phyloP scores from a whole-genome alignment of 2,113 vertebrate genomes.

The Myiopsitta monachus region DNA sequence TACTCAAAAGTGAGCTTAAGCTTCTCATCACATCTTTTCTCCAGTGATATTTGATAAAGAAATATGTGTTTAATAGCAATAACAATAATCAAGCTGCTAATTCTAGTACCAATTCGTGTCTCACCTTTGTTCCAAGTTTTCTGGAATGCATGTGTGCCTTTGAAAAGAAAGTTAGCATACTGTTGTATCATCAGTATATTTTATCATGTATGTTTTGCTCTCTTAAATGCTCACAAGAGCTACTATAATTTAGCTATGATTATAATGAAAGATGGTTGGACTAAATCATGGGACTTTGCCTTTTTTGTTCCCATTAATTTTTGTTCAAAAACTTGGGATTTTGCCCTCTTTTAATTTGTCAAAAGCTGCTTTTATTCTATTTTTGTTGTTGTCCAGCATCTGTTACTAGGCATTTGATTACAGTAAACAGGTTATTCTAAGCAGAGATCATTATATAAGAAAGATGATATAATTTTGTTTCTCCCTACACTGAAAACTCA shows the following conservation, averaged over 20 bases:
- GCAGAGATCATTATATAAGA: not conserved
- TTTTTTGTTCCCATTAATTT: not conserved
- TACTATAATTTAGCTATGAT: not conserved
- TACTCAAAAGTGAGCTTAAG: not conserved
- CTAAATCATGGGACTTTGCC: not conserved
- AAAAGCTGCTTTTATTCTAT: not conserved
- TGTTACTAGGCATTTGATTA: not conserved
- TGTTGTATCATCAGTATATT: not conserved
- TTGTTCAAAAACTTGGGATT: not conserved
- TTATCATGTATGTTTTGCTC: not conserved
- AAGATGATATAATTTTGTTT: not conserved
- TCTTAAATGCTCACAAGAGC: not conserved
- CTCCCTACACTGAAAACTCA: not conserved
- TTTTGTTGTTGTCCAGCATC: not conserved
- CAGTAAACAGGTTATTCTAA: not conserved
- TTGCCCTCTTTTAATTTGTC: not conserved
- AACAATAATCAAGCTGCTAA: not conserved
- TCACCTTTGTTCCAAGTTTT: not conserved
- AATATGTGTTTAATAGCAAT: not conserved
- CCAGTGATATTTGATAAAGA: not conserved
- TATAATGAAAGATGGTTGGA: not conserved
- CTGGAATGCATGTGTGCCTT: not conserved
- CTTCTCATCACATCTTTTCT: not conserved
- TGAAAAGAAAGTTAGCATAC: not conserved
- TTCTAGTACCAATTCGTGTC: not conserved